Percentiles rank a stretch among this genome's conserved stretches.
Evolutionary conservation across 1,140 invertebrate species (phyloP).

Genomic region (Probaryconus sp.): DNA sequence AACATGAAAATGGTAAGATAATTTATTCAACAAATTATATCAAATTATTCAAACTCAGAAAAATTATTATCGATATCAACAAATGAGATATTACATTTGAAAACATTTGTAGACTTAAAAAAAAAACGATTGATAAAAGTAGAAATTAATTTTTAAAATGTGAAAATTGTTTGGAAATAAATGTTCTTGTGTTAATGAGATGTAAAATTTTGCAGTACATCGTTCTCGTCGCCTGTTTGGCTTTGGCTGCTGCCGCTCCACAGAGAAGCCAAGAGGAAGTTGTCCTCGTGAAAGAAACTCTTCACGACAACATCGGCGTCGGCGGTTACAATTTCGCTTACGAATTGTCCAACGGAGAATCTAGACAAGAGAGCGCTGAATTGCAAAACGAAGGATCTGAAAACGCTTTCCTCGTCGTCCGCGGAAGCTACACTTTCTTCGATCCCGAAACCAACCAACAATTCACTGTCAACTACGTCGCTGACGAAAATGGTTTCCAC

Average conservation of each 20-base stretch:
- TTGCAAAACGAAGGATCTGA: background rate
- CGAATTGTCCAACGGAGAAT: conserved; percentile 11
- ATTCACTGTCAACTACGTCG: conserved; percentile 3
- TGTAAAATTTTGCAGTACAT: conserved; percentile 2
- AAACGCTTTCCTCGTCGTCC: conserved; percentile 3
- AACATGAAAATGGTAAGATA: conserved; percentile 67
- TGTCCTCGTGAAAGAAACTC: background rate
- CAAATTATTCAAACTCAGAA: background rate
- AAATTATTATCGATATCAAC: background rate
- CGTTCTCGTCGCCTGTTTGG: background rate
- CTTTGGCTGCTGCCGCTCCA: background rate
- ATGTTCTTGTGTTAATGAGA: background rate
- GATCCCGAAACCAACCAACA: background rate
- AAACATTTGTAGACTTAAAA: too few relatives aligned
- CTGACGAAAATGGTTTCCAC: conserved; percentile 9
- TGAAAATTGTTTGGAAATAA: background rate
- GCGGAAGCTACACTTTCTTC: conserved; percentile 5
- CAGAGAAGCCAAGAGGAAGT: background rate
- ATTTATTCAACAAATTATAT: background rate
- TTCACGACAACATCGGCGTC: too few relatives aligned
- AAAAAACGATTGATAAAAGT: too few relatives aligned
- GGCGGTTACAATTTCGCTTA: conserved; percentile 8
- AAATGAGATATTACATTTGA: too few relatives aligned
- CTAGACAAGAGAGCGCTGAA: conserved; percentile 2
- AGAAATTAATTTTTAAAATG: too few relatives aligned